These are phyloP conservation scores for Peromyscus eremicus DNA, from an alignment of 2,797 vertebrate genomes.

Conservation along the genomic window DNA sequence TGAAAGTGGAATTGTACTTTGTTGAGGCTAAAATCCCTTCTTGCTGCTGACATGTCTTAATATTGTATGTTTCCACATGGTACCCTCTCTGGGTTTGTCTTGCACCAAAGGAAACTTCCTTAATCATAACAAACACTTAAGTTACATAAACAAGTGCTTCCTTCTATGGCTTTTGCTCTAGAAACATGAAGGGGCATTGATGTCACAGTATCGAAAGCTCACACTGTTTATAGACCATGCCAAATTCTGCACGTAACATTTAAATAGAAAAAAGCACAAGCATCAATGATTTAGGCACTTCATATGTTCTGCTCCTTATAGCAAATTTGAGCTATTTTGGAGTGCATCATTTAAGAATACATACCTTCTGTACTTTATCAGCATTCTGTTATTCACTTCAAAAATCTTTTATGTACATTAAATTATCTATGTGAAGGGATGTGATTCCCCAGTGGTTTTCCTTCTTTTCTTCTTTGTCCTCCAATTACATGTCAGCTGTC, in stretches of 20 bases:
- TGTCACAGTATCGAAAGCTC: background rate
- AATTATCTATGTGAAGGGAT: slow-evolving; percentile 14
- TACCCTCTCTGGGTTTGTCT: background rate
- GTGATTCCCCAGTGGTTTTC: background rate
- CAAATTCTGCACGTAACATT: background rate
- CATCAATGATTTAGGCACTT: background rate
- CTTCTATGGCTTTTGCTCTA: background rate
- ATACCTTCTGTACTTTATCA: background rate
- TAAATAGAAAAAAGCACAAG: background rate
- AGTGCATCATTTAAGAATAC: background rate
- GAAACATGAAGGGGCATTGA: background rate
- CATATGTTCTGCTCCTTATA: background rate
- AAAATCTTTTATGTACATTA: background rate
- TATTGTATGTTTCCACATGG: background rate
- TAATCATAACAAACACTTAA: background rate
- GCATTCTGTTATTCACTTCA: background rate
- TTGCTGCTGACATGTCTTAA: background rate
- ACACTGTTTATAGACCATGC: background rate
- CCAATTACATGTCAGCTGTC: slow-evolving; percentile 62
- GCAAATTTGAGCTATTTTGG: slow-evolving; percentile 24
- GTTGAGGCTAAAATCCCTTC: background rate
- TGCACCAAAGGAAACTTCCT: background rate
- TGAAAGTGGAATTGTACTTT: background rate
- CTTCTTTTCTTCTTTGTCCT: slow-evolving; percentile 21
- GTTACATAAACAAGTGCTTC: background rate